These are phyloP conservation scores for Heterodera carotae DNA, from an alignment of 1,140 invertebrate species.

Conservation along the genomic window DNA sequence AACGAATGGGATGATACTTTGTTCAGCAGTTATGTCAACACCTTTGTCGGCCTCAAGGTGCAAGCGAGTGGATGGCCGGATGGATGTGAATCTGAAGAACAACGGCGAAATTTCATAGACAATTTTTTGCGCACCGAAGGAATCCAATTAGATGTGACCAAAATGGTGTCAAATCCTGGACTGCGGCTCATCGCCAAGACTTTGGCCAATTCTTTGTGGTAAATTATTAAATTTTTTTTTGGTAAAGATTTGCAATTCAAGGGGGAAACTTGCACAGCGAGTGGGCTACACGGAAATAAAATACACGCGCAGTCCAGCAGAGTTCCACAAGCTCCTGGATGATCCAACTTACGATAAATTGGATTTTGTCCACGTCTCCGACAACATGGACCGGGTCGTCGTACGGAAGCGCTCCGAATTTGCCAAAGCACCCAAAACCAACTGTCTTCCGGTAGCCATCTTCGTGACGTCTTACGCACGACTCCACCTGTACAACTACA, in stretches of 20 bases:
- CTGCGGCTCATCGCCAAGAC: not conserved
- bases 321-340: not conserved
- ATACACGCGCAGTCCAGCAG: not conserved
- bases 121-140: not conserved
- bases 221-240: too few species aligned
- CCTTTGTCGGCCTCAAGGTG: too few species aligned
- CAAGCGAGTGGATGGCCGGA: constrained; percentile 1
- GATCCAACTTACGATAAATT: not conserved
- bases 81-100: not conserved
- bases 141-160: not conserved
- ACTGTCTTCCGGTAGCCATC: too few species aligned
- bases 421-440: too few species aligned
- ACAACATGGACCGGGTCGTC: not conserved
- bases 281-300: not conserved
- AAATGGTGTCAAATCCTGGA: constrained; percentile 9
- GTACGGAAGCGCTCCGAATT: too few species aligned
- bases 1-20: not conserved
- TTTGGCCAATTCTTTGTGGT: too few species aligned
- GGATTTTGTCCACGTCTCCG: not conserved
- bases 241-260: too few species aligned
- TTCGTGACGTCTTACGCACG: too few species aligned
- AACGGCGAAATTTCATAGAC: not conserved
- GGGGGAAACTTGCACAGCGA: not conserved
- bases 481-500: too few species aligned
- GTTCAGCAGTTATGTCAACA: not conserved